phyloP scores from a whole-genome alignment of 2,113 vertebrate species.

The Vidua macroura region DNA sequence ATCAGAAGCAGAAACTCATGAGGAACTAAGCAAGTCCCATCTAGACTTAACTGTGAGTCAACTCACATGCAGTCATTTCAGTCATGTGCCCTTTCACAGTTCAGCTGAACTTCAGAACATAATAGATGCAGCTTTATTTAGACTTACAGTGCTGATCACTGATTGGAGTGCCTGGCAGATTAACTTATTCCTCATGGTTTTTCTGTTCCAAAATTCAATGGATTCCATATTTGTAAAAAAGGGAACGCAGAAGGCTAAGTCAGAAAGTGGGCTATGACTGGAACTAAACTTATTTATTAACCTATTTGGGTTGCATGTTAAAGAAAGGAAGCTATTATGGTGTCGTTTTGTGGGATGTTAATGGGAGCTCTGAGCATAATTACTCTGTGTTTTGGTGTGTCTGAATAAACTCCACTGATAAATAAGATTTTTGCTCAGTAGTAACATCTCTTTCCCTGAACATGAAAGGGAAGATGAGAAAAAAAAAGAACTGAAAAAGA shows the following conservation, averaged over 20 bases:
- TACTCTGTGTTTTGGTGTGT: slow-evolving; percentile 49
- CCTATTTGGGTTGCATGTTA: slow-evolving; percentile 46
- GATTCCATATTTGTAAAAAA: slow-evolving; percentile 59
- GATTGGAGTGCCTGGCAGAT: slow-evolving; percentile 58
- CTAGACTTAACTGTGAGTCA: slow-evolving; percentile 51
- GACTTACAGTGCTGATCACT: slow-evolving; percentile 23
- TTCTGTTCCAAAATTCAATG: slow-evolving; percentile 66
- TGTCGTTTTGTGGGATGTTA: slow-evolving; percentile 42
- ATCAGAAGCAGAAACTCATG: slow-evolving; percentile 13
- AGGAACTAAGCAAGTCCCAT: slow-evolving; percentile 23
- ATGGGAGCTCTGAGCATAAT: slow-evolving; percentile 65
- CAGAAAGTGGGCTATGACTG: slow-evolving; percentile 60
- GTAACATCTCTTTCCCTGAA: slow-evolving; percentile 13
- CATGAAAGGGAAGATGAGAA: not conserved
- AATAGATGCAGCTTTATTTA: slow-evolving; percentile 65
- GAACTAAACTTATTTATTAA: slow-evolving; percentile 58
- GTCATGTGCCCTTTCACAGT: slow-evolving; percentile 61
- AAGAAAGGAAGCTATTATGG: slow-evolving; percentile 71
- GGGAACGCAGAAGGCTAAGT: slow-evolving; percentile 43
- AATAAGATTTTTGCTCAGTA: slow-evolving; percentile 40
- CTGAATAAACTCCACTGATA: slow-evolving; percentile 62
- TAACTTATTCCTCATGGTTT: slow-evolving; percentile 60
- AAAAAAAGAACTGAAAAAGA: not conserved
- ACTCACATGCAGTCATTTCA: slow-evolving; percentile 46
- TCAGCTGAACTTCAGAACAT: slow-evolving; percentile 61